Base-by-base conservation (phyloP, 2,888 invertebrate genomes). In the Torymus texanus region DNA sequence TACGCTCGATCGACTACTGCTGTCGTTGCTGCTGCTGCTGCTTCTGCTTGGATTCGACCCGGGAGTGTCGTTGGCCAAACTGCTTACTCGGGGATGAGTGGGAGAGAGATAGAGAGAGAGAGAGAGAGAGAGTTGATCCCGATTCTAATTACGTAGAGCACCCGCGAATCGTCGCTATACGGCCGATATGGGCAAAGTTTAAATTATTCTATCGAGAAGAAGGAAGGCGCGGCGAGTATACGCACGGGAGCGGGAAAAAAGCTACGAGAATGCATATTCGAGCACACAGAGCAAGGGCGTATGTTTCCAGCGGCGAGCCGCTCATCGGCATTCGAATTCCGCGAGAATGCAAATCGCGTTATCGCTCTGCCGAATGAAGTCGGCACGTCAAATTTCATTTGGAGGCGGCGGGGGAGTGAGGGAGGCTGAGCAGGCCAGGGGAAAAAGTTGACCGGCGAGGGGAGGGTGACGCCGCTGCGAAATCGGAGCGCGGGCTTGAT, bases 121-220 rank as follows among this genome's bases (percentile, higher is more conserved):
- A 24, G 24, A 3, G 24, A 3, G 24, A 5, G 4, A 29, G 29
- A 29, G 29, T 29, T 29, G 29, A 51, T 65, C 63, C 21, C 53
- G 68, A 61, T 61, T 16, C 81, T 80, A 84, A 83, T 84, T 83
- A 83, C 82, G 24, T 2, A 29, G 29, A 29, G 29, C 29, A 3
- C 29, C 4, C 29, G 5, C 29, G 68, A 78, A 75, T 50, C 70
- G 70, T 29, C 29, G 29, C 29, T 81, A 77, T 72, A 73, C 71
- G 71, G 50, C 8, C 61, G 76, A 72, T 68, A 66, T 72, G 21
- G 56, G 53, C 68, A 81, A 84, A 85, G 81, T 85, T 85, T 78
- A 79, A 82, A 85, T 85, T 84, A 82, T 83, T 78, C 81, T 76
- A 41, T 41, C 18, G 75, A 13, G 76, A 21, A 29, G 63, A 61